Evolutionary conservation across 1,140 invertebrate species (phyloP).

Genomic region (Acyrthosiphon pisum): DNA sequence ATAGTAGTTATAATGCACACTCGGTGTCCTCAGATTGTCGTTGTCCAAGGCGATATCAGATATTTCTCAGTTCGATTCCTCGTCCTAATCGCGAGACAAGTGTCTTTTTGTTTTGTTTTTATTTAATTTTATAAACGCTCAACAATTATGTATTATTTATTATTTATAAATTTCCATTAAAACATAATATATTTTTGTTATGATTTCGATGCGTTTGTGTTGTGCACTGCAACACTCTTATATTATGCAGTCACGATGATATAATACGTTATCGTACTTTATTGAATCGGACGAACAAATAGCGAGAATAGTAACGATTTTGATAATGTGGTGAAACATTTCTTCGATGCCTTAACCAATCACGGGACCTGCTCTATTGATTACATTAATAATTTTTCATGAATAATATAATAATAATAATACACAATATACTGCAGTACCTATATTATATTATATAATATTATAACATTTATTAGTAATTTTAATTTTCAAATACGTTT

Average conservation of each 20-base stretch:
- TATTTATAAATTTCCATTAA: not conserved
- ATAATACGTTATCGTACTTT: not conserved
- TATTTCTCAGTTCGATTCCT: not conserved
- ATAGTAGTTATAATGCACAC: conserved; percentile 2
- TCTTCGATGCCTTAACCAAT: not conserved
- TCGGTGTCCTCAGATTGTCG: conserved; percentile 19
- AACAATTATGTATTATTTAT: not conserved
- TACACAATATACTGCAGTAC: not conserved
- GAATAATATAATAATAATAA: not conserved
- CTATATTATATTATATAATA: not conserved
- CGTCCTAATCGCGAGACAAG: not conserved
- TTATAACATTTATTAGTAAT: too few species aligned
- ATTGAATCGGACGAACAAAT: not conserved
- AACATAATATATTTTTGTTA: not conserved
- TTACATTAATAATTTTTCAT: not conserved
- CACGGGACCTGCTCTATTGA: not conserved
- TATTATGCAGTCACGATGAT: too few species aligned
- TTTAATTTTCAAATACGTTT: too few species aligned
- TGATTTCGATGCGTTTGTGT: not conserved
- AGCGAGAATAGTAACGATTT: not conserved
- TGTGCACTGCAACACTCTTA: not conserved
- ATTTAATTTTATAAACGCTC: not conserved
- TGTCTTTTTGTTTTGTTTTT: not conserved
- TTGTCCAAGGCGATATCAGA: not conserved
- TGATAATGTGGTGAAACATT: not conserved